Evolutionary conservation across 1,140 invertebrate species (phyloP).

Genomic region (Littorina saxatilis): DNA sequence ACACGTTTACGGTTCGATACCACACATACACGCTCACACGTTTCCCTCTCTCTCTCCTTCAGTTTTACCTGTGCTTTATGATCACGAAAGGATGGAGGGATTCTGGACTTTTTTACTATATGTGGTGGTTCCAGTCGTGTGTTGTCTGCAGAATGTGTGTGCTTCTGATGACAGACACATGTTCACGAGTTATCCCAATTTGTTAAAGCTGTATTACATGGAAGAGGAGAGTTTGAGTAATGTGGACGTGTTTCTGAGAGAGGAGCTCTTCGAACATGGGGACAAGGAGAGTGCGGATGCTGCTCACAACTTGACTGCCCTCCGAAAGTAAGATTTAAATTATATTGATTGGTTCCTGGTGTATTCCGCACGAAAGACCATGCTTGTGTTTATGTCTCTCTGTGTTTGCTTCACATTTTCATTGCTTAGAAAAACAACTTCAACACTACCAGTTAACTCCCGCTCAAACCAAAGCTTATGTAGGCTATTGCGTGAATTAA

Average conservation of each 20-base stretch:
- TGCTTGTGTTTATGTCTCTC: too few species aligned
- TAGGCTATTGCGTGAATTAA: too few species aligned
- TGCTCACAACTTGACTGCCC: constrained; percentile 16
- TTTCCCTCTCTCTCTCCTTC: not conserved
- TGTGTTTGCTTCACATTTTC: too few species aligned
- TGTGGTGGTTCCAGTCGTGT: not conserved
- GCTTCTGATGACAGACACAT: not conserved
- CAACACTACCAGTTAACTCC: too few species aligned
- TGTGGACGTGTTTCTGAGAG: constrained; percentile 27
- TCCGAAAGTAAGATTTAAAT: constrained; percentile 17
- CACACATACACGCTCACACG: not conserved
- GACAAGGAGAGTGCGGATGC: not conserved
- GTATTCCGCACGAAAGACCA: too few species aligned
- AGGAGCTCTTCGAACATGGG: constrained; percentile 16
- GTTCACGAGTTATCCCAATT: constrained; percentile 36
- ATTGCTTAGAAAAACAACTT: too few species aligned
- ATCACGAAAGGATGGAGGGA: not conserved
- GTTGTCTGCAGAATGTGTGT: not conserved
- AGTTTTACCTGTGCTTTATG: not conserved
- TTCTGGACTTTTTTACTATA: not conserved
- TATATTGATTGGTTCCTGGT: too few species aligned
- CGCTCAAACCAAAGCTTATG: too few species aligned
- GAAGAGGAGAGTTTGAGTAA: constrained; percentile 30
- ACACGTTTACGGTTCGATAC: constrained; percentile 21
- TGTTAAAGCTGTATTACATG: constrained; percentile 37